These are phyloP conservation scores for Odontocerum albicorne DNA, from an alignment of 2,888 invertebrate genomes.

Conservation along the genomic window DNA sequence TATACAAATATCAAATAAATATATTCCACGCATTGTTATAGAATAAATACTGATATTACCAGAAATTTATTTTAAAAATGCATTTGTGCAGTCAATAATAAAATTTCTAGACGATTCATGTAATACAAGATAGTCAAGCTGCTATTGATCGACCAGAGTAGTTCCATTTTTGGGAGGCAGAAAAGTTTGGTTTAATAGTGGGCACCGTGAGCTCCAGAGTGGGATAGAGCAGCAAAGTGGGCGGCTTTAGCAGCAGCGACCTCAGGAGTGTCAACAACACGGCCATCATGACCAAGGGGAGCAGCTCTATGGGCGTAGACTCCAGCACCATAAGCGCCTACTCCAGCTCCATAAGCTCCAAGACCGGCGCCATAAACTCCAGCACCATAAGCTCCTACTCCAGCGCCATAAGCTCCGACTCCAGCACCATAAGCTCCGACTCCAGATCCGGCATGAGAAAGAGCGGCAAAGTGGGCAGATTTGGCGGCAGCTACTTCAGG, in stretches of 20 bases:
- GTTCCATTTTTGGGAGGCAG: too few relatives aligned
- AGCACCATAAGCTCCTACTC: background rate
- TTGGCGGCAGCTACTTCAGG: constrained; percentile 56
- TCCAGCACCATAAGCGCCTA: background rate
- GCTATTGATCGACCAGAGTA: too few relatives aligned
- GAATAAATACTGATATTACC: too few relatives aligned
- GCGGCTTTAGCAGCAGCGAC: constrained; percentile 4
- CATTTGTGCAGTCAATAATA: too few relatives aligned
- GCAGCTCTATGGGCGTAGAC: constrained; percentile 2
- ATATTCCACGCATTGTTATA: too few relatives aligned
- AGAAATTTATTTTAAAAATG: too few relatives aligned
- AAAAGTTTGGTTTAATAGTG: too few relatives aligned
- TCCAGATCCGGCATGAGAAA: background rate
- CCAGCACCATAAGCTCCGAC: background rate
- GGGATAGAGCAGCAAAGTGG: constrained; percentile 7
- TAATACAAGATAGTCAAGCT: too few relatives aligned
- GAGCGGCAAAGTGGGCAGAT: constrained; percentile 21
- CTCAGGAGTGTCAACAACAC: constrained; percentile 2
- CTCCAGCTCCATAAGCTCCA: background rate
- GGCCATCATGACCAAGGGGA: constrained; percentile 1
- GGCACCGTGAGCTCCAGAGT: too few relatives aligned
- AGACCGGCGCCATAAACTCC: background rate
- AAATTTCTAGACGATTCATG: too few relatives aligned
- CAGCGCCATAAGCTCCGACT: constrained; percentile 1
- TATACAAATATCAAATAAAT: too few relatives aligned